Evolutionary conservation across 1,140 invertebrate species (phyloP), one percentile per base, ranked within the genome.

Genomic region (Drosophila paulistorum): DNA sequence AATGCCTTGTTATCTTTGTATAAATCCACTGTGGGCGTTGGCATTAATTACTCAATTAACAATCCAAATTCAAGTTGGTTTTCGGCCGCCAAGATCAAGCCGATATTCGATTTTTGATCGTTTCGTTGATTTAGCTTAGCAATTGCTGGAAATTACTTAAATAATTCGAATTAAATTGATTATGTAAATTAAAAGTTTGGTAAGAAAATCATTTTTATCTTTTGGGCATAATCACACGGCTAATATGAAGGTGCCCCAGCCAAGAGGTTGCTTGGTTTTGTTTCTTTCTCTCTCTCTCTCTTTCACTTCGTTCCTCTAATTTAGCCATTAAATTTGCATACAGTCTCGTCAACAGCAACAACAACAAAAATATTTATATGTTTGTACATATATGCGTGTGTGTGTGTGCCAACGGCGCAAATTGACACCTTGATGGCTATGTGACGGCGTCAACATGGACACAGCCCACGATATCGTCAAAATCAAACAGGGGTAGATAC

Each of bases 311-410:
- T 58, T 89, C 80, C 73, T 87, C 84, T 87, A 87, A 87, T 87
- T 89, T 87, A 87, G 84, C 84, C 84, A 87, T 89, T 89, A 89
- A 87, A 87, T 87, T 87, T 89, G 84, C 84, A 87, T 87, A 87
- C 72, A 77, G 76, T 71, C 77, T 51, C 45, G 45, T 51, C 45
- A 51, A 51, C 45, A 20, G 14, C 42, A 48, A 48, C 42, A 48
- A 45, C 42, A 59, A 67, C 81, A 71, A 37, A 9, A 35, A 35
- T 9, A 35, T 7, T 35, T 67, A 35, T 41, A 11, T 77, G 23
- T 64, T 59, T 68, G 64, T 48, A 17, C 17, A 17, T 17, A 54
- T 58, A 61, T 65, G 67, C 55, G 62, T 82, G 68, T 61, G 71
- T 45, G 57, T 70, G 59, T 67, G 66, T 69, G 83, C 76, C 76